Base-by-base conservation (phyloP, 2,113 vertebrate genomes). In the Notechis scutatus region DNA sequence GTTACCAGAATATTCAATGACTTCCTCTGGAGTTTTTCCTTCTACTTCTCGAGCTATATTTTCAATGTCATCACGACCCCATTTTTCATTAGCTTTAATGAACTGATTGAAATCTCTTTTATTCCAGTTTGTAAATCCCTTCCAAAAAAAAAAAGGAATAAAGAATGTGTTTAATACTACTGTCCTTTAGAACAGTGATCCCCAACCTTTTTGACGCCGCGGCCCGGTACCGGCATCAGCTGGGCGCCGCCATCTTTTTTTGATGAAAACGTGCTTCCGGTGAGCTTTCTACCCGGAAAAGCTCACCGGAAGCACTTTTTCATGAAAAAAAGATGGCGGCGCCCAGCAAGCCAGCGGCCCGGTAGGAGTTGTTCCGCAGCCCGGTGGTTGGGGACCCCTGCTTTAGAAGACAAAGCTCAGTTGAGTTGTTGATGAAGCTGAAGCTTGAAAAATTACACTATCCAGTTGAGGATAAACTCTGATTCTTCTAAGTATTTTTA, bases 81-180 rank as follows among this genome's bases (percentile, higher is more conserved):
- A 99, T 96, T 99, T 99, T 96, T 99, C 99, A 92, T 99, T 99
- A 50, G 99, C 99, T 97, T 99, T 99, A 95, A 99, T 99, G 97
- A 99, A 99, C 96, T 99, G 99, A 97, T 99, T 99, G 96, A 99
- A 99, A 97, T 99, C 99, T 92, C 99, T 98, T 95, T 99, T 99
- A 97, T 99, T 99, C 99, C 99, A 99, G 96, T 99, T 99, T 55
- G 99, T 99, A 96, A 99, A 99, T 93, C 99, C 99, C 99, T 99
- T 95, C 7, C 47, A 1, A 92, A 92, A 81, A 0, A 95, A 50
- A 24, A 39, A 20, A 90, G 29, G 4, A 96, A 94, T 39, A 5
- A 94, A 64, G 96, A 24, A 95, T 12, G 18, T 86, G 55, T 87
- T 90, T 55, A 90, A 56, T 4, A 0, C 39, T 54, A 92, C 39